Base-by-base conservation (phyloP, 2,113 vertebrate species). In the Sporophila hypoxantha region DNA sequence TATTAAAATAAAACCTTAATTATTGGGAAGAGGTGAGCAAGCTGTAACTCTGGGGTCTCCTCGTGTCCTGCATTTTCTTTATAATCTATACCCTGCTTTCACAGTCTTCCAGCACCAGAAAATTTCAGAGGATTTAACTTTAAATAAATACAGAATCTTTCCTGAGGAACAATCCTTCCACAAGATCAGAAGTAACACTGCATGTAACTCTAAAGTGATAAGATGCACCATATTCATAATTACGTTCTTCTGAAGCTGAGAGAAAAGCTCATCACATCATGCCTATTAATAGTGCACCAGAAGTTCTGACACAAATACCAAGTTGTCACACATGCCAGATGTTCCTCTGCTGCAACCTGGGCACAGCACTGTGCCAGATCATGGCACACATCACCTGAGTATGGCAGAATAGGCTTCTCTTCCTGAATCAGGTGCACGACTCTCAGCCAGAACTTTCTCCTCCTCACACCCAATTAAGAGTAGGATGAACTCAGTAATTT, bases 301-400 rank as follows among this genome's bases (percentile, higher is more conserved):
- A 57, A 60, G 19, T 29, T 83, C 34, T 32, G 46, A 36, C 21
- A 47, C 5, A 4, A 76, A 65, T 19, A 50, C 6, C 17, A 64
- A 74, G 12, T 12, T 68, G 18, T 34, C 56, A 76, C 14, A 46
- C 4, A 16, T 2, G 3, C 23, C 60, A 55, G 5, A n/a, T 22
- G 21, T 8, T 92, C 29, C 18, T 73, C 69, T 87, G 47, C 29
- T 80, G 42, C 26, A 70, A 30, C 13, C 18, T 36, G 27, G 15
- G 17, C 34, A 69, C 3, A 53, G 12, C 25, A 62, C 19, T 62
- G 47, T 8, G 30, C 34, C 36, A 69, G 34, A 65, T 12, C 14
- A 62, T 13, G 26, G 23, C 49, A 78, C 0, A 0, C 17, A 55
- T 4, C 26, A 18, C 18, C 23, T 53, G 1, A 55, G 32, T 61